Evolutionary conservation across 2,888 invertebrate genomes (phyloP).

Genomic region (Abscondita cerata): DNA sequence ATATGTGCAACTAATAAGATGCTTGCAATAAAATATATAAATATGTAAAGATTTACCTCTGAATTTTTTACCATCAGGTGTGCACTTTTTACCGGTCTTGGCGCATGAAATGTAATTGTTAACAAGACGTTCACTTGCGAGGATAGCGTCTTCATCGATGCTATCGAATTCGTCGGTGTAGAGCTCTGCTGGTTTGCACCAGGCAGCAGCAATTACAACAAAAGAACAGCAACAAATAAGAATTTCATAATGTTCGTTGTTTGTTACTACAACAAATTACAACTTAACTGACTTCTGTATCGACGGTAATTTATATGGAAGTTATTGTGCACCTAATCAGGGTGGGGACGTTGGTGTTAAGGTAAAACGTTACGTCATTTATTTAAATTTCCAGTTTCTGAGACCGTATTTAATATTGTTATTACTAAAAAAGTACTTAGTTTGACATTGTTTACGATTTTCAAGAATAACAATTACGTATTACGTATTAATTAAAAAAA

Average conservation of each 20-base stretch:
- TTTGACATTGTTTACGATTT: too few species aligned
- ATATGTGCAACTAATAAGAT: too few species aligned
- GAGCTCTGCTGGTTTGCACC: not conserved
- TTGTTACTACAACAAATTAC: conserved; percentile 4
- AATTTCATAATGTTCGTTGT: conserved; percentile 7
- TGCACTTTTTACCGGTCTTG: conserved; percentile 68
- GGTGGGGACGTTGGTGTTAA: conserved; percentile 4
- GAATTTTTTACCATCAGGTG: conserved; percentile 70
- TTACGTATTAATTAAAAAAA: not conserved
- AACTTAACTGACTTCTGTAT: not conserved
- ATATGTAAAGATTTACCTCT: conserved; percentile 63
- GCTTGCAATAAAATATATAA: not conserved
- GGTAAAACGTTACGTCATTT: conserved; percentile 9
- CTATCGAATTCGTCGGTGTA: conserved; percentile 64
- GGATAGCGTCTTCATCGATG: conserved; percentile 69
- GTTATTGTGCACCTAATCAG: conserved; percentile 1
- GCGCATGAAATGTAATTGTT: conserved; percentile 70
- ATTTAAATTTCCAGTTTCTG: conserved; percentile 8
- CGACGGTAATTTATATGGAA: conserved; percentile 13
- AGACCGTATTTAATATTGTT: not conserved
- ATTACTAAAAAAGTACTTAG: not conserved
- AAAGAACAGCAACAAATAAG: conserved; percentile 8
- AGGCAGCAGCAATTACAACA: not conserved
- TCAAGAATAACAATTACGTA: too few species aligned
- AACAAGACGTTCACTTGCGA: conserved; percentile 69